phyloP scores from a whole-genome alignment of 2,888 invertebrate genomes.

The Lasioglossum calceatum region DNA sequence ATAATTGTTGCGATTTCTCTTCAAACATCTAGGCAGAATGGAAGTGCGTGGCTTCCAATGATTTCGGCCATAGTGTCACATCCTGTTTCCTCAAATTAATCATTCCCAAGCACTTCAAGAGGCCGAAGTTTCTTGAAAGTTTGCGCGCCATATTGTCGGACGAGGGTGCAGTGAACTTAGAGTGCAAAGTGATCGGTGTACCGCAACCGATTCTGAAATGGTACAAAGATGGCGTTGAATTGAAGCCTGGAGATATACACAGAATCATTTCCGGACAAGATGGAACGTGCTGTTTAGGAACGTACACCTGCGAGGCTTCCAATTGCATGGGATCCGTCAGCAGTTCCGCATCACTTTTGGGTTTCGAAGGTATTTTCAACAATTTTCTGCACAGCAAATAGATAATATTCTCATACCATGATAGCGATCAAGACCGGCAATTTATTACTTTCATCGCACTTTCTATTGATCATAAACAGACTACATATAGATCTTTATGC shows the following conservation, averaged over 20 bases:
- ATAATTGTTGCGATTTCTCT: background rate
- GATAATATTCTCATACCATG: background rate
- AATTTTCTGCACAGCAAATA: background rate
- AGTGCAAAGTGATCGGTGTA: slow-evolving; percentile 96
- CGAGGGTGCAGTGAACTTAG: slow-evolving; percentile 95
- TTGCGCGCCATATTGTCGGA: slow-evolving; percentile 94
- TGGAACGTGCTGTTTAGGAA: slow-evolving; percentile 95
- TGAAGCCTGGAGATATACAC: slow-evolving; percentile 96
- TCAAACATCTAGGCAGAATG: slow-evolving; percentile 88
- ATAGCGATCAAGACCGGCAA: too few species aligned
- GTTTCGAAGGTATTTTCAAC: slow-evolving; percentile 89
- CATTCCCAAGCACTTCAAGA: slow-evolving; percentile 95
- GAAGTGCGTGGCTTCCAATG: slow-evolving; percentile 96
- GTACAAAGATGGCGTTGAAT: slow-evolving; percentile 96
- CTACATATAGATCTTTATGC: too few species aligned
- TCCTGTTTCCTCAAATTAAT: slow-evolving; percentile 93
- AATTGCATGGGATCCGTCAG: slow-evolving; percentile 97
- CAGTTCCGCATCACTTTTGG: slow-evolving; percentile 94
- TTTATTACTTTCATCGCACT: too few species aligned
- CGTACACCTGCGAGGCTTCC: slow-evolving; percentile 95
- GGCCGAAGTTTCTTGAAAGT: slow-evolving; percentile 94
- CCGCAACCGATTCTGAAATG: slow-evolving; percentile 95
- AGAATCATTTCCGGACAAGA: slow-evolving; percentile 95
- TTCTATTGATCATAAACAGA: too few species aligned
- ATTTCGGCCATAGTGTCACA: slow-evolving; percentile 95